These are phyloP conservation scores for Drosophila ezoana DNA, from an alignment of 2,888 invertebrate species.

Conservation along the genomic window DNA sequence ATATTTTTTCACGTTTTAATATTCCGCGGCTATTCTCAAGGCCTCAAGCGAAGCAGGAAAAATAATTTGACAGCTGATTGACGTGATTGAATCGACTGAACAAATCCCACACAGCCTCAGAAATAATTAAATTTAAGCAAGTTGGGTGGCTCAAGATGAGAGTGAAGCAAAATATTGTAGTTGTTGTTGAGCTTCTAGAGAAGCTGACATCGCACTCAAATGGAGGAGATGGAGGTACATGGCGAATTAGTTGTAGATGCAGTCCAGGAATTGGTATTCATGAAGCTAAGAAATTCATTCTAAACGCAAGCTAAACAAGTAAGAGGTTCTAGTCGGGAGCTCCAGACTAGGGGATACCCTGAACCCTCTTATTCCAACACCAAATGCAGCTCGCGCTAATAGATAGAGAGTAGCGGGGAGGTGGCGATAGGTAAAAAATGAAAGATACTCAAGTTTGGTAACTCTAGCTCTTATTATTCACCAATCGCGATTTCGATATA, in stretches of 20 bases:
- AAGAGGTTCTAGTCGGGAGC: no score
- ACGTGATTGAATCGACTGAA: conserved; percentile 48
- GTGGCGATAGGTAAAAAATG: no score
- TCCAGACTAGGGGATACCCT: no score
- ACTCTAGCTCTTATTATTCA: no score
- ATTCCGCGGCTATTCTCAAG: conserved; percentile 6
- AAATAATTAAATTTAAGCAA: conserved; percentile 39
- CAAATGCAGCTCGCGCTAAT: no score
- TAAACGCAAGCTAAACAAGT: no score
- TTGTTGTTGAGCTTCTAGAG: not conserved
- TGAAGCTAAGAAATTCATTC: no score
- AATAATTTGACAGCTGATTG: conserved; percentile 53
- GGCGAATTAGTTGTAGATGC: not conserved
- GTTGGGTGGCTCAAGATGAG: not conserved
- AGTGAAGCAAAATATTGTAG: conserved; percentile 1
- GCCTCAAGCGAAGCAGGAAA: not conserved
- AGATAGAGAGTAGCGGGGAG: no score
- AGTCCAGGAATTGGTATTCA: not conserved
- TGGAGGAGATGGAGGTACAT: not conserved
- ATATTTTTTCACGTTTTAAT: conserved; percentile 17
- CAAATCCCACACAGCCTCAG: conserved; percentile 14
- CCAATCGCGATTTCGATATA: no score
- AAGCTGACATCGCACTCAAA: not conserved
- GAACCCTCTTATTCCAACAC: no score
- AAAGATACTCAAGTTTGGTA: no score